Percentiles rank a stretch among this genome's conserved stretches.
phyloP scores from a whole-genome alignment of 2,113 vertebrate species.

The Hoplias malabaricus region DNA sequence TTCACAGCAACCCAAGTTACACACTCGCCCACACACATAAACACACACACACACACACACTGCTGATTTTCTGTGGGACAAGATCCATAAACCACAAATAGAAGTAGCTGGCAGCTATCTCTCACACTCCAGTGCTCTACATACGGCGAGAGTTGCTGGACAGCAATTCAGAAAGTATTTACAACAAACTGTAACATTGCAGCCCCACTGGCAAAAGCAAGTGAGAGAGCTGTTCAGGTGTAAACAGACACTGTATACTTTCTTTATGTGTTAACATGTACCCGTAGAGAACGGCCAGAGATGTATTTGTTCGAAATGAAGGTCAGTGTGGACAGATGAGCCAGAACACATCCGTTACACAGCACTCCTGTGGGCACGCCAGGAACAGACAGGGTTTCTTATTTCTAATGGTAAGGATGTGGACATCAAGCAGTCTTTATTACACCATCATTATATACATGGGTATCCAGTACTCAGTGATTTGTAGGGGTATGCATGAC shows the following conservation, averaged over 20 bases:
- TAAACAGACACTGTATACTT: slow-evolving; percentile 29
- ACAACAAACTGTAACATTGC: slow-evolving; percentile 4
- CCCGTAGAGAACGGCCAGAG: slow-evolving; percentile 26
- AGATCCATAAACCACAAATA: slow-evolving; percentile 35
- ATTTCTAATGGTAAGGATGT: slow-evolving; percentile 50
- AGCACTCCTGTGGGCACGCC: slow-evolving; percentile 34
- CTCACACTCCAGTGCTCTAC: neutral
- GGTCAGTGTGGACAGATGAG: slow-evolving; percentile 56
- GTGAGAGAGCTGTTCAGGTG: neutral
- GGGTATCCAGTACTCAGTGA: slow-evolving; percentile 4
- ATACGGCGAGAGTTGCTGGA: neutral
- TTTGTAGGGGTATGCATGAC: slow-evolving; percentile 31
- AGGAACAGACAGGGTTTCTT: slow-evolving; percentile 22
- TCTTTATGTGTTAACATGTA: slow-evolving; percentile 53
- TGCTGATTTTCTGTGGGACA: slow-evolving; percentile 7
- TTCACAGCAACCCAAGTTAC: slow-evolving; percentile 33
- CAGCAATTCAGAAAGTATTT: slow-evolving; percentile 19
- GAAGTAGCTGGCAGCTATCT: neutral
- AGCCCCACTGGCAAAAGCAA: neutral
- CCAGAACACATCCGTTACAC: slow-evolving; percentile 57
- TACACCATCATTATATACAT: slow-evolving; percentile 26
- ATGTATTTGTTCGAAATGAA: slow-evolving; percentile 60
- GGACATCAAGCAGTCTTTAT: slow-evolving; percentile 36
- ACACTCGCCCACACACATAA: slow-evolving; percentile 2
- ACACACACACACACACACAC: slow-evolving; percentile 16